Conservation (phyloP, 2,888 invertebrate species). For the Steromphala cineraria region DNA sequence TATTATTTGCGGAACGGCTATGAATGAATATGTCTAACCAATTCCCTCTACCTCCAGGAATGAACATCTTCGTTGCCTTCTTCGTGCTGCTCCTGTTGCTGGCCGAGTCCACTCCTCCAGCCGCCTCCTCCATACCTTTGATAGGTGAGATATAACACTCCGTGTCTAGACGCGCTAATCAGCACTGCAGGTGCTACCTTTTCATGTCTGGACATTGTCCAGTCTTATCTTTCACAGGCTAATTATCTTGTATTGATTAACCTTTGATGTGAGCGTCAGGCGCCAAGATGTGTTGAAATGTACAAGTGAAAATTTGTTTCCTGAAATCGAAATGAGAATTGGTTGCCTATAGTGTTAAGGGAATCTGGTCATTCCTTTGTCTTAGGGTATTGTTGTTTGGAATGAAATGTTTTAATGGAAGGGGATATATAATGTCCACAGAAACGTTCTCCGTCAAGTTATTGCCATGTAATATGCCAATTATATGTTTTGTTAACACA, state of each 20-base stretch:
- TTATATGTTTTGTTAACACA: too few species aligned
- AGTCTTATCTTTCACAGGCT: background rate
- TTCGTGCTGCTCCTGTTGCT: conserved; percentile 73
- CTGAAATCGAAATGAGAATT: too few species aligned
- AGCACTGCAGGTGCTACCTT: too few species aligned
- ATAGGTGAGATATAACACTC: conserved; percentile 58
- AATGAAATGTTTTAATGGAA: too few species aligned
- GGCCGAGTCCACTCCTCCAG: conserved; percentile 74
- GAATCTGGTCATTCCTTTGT: too few species aligned
- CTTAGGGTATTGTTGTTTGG: too few species aligned
- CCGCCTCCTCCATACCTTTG: conserved; percentile 71
- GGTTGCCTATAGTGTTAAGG: too few species aligned
- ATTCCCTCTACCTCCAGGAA: conserved; percentile 57
- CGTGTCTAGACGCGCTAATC: background rate
- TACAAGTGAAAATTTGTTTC: too few species aligned
- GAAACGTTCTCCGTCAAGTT: too few species aligned
- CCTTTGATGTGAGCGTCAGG: background rate
- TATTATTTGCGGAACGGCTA: background rate
- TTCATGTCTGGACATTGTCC: background rate
- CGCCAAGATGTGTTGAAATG: too few species aligned
- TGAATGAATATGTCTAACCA: background rate
- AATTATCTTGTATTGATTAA: background rate
- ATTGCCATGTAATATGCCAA: too few species aligned
- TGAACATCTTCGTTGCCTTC: conserved; percentile 75
- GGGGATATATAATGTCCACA: too few species aligned